Conservation (phyloP, 2,888 invertebrate genomes). For the Agrilus mali region DNA sequence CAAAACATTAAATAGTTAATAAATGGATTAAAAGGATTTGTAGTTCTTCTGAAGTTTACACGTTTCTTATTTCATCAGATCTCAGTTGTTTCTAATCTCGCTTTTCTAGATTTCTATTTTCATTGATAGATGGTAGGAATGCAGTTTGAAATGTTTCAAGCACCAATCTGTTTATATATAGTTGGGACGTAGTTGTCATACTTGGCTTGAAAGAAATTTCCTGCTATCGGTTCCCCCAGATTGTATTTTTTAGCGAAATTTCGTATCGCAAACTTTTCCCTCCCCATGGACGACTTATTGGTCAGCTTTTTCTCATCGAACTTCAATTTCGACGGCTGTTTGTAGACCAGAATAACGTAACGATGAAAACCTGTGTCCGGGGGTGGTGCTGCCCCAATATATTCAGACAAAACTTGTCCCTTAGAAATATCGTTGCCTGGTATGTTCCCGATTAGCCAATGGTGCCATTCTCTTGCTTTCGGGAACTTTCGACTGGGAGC, state of each 20-base stretch:
- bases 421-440: conserved; percentile 44
- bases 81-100: no score
- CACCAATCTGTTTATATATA: conserved; percentile 9
- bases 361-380: conserved; percentile 60
- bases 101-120: no score
- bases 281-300: conserved; percentile 15
- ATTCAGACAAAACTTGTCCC: conserved; percentile 54
- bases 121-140: no score
- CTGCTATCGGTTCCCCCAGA: conserved; percentile 15
- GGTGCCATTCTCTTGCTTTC: conserved; percentile 60
- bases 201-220: conserved; percentile 15
- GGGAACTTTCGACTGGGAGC: conserved; percentile 59
- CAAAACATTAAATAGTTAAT: no score
- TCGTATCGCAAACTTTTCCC: conserved; percentile 14
- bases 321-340: conserved; percentile 21
- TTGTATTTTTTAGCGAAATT: conserved; percentile 15
- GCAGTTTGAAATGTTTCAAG: not conserved
- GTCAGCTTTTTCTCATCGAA: conserved; percentile 20
- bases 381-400: conserved; percentile 55
- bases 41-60: no score
- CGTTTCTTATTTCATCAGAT: no score
- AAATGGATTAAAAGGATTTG: no score
- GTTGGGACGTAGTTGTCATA: conserved; percentile 11
- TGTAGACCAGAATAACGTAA: conserved; percentile 48
- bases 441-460: conserved; percentile 67